A percentile compares a stretch with the other conserved stretches of the same genome.
Evolutionary conservation across 30 jellyfish, hydroid and myxozoan species (phyloP).

Genomic region (Mastigias papua): DNA sequence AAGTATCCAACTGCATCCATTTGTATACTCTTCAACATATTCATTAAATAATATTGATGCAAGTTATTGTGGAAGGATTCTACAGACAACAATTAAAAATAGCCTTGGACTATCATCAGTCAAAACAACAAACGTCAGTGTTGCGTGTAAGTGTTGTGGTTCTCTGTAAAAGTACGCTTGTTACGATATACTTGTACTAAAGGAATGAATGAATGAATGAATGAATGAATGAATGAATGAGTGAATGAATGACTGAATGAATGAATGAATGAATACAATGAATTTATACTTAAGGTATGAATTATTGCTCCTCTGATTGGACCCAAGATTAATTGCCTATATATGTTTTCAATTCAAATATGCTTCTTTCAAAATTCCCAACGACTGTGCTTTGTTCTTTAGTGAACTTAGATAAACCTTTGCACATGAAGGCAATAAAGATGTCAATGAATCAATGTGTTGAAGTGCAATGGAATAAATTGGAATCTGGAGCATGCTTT

Average conservation of each 20-base stretch:
- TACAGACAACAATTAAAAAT: conserved; percentile 3
- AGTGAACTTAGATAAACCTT: conserved; percentile 1
- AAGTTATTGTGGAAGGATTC: conserved; percentile 44
- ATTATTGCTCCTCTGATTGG: no score
- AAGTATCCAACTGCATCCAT: conserved; percentile 4
- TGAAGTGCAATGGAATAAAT: conserved; percentile 24
- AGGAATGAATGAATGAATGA: no score
- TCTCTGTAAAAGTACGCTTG: not conserved
- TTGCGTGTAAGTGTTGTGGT: not conserved
- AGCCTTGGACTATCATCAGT: conserved; percentile 13
- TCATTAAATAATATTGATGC: conserved; percentile 19
- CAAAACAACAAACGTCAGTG: not conserved
- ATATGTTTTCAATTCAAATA: no score
- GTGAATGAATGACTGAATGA: no score
- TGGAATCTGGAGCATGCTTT: conserved; percentile 38
- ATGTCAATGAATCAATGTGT: not conserved
- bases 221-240: no score
- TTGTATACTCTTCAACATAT: conserved; percentile 11
- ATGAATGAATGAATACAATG: no score
- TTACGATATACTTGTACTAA: no score
- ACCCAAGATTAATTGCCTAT: no score
- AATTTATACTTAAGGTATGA: no score
- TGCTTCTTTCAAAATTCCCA: no score
- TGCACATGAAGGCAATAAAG: not conserved
- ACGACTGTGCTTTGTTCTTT: no score